Percentiles rank a stretch among this genome's conserved stretches.
Conservation (phyloP, 1,140 invertebrate genomes). For the Dendroctonus ponderosae region DNA sequence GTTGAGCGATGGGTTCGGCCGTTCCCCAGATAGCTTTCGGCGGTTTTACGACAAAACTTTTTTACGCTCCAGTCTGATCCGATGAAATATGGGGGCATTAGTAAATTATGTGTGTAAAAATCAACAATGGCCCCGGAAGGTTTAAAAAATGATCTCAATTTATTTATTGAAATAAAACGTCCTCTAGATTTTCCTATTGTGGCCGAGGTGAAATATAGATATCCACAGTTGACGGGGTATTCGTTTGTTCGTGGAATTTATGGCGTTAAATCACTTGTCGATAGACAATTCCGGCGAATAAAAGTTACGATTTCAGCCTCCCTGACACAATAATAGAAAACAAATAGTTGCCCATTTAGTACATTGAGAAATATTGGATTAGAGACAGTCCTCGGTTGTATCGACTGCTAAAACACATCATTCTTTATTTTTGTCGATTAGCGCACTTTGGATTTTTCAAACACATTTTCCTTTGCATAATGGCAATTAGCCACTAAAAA, state of each 20-base stretch:
- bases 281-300: constrained; percentile 31
- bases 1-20: constrained; percentile 26
- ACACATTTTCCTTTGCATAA: too few species aligned
- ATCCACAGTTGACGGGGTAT: constrained; percentile 23
- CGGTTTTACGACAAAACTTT: constrained; percentile 35
- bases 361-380: not conserved
- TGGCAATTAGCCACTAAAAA: too few species aligned
- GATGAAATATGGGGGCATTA: constrained; percentile 32
- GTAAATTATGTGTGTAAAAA: constrained; percentile 36
- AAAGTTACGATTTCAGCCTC: constrained; percentile 25
- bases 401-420: too few species aligned
- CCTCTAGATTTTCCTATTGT: constrained; percentile 32
- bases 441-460: too few species aligned
- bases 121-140: constrained; percentile 28
- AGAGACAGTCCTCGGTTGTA: too few species aligned
- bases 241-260: constrained; percentile 28
- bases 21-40: constrained; percentile 26
- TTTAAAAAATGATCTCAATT: constrained; percentile 36
- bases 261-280: constrained; percentile 33
- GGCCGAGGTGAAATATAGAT: constrained; percentile 29
- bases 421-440: too few species aligned
- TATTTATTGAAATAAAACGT: constrained; percentile 36
- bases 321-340: constrained; percentile 29
- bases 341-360: constrained; percentile 24
- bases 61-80: constrained; percentile 31